phyloP scores from a whole-genome alignment of 2,113 vertebrate genomes.

The Picathartes gymnocephalus region DNA sequence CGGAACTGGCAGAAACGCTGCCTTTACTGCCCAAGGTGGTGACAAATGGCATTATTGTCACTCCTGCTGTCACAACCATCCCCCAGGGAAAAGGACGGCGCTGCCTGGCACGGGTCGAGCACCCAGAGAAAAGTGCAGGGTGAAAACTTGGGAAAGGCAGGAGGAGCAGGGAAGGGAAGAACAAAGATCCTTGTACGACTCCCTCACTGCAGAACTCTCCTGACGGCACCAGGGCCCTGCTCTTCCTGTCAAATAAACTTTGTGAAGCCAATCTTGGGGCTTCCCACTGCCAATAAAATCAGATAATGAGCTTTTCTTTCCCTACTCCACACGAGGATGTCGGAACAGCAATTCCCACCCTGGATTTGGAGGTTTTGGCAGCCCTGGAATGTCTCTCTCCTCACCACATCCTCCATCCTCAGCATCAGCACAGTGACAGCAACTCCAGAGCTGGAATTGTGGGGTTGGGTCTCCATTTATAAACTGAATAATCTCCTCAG shows the following conservation, averaged over 20 bases:
- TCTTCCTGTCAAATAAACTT: neutral
- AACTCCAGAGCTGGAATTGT: neutral
- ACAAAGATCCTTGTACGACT: rapidly evolving
- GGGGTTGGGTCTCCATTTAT: neutral
- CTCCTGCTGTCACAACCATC: rapidly evolving
- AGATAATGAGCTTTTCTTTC: neutral
- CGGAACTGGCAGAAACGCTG: neutral
- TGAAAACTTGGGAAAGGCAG: neutral
- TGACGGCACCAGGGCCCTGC: neutral
- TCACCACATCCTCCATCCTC: neutral
- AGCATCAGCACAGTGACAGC: neutral
- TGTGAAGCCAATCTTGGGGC: rapidly evolving
- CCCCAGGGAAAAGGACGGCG: rapidly evolving
- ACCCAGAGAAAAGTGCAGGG: rapidly evolving
- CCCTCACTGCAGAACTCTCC: neutral
- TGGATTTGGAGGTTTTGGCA: neutral
- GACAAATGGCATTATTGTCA: rapidly evolving
- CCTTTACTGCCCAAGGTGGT: rapidly evolving
- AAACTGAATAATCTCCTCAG: neutral
- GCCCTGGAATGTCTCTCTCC: neutral
- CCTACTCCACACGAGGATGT: rapidly evolving
- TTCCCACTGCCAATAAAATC: neutral
- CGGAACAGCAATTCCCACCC: neutral
- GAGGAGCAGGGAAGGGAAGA: neutral
- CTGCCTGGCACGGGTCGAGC: neutral